Evolutionary conservation across 92 coral and sea anemone genomes (phyloP).

Genomic region (Hydrozoanthus gracilis): DNA sequence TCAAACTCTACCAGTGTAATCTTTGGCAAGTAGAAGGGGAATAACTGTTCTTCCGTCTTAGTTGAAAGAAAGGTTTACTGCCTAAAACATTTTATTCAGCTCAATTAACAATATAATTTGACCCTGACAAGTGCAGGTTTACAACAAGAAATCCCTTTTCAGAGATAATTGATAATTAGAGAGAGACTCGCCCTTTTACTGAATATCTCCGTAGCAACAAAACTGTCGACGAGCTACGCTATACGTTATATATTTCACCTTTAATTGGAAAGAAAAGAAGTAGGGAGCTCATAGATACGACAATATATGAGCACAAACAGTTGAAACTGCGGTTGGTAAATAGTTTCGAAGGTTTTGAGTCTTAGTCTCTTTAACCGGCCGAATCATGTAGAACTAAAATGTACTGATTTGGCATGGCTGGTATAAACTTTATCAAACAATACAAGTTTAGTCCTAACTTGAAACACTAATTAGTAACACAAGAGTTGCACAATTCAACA

Average conservation of each 20-base stretch:
- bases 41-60: not conserved
- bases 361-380: too few relatives aligned
- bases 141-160: not conserved
- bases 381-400: not conserved
- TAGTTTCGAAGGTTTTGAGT: too few relatives aligned
- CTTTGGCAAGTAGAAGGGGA: too few relatives aligned
- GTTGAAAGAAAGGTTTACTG: not conserved
- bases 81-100: not conserved
- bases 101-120: not conserved
- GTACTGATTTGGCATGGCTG: too few relatives aligned
- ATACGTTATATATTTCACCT: not conserved
- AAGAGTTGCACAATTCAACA: too few relatives aligned
- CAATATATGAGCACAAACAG: not conserved
- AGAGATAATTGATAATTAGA: not conserved
- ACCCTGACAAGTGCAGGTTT: not conserved
- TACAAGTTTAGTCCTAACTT: too few relatives aligned
- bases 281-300: not conserved
- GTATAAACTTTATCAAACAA: too few relatives aligned
- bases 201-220: conserved; percentile 35
- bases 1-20: too few relatives aligned
- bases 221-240: not conserved
- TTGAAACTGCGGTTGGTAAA: too few relatives aligned
- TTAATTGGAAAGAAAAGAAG: not conserved
- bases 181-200: not conserved
- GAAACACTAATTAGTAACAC: too few relatives aligned